phyloP scores from a whole-genome alignment of 2,113 vertebrate genomes.

The Hyaena hyaena region DNA sequence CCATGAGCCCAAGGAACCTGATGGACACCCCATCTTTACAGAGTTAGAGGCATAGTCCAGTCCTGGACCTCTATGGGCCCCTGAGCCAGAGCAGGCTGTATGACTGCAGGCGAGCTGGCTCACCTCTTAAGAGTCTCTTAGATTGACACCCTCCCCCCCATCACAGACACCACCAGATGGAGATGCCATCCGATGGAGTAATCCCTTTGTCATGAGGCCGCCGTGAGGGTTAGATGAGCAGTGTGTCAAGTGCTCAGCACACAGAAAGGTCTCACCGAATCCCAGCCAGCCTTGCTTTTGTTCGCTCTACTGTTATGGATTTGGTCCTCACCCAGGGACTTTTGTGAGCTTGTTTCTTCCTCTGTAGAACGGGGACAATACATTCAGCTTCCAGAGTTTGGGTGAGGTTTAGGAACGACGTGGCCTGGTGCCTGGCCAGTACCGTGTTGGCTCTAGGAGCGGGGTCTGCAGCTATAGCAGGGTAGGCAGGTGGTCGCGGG shows the following conservation, averaged over 20 bases:
- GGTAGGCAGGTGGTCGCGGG: not conserved
- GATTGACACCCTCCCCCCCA: not conserved
- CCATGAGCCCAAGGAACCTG: not conserved
- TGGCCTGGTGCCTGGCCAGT: no score
- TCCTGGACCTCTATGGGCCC: not conserved
- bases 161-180: not conserved
- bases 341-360: not conserved
- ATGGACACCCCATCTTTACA: fast-evolving
- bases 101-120: not conserved
- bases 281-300: not conserved
- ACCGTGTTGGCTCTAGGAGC: not conserved
- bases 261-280: not conserved
- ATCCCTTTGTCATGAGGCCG: not conserved
- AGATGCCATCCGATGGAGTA: not conserved
- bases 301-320: not conserved
- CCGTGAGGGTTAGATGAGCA: not conserved
- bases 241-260: no score
- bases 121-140: not conserved
- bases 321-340: not conserved
- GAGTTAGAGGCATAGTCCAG: not conserved
- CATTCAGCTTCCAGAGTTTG: not conserved
- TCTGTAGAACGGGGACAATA: not conserved
- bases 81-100: not conserved
- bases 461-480: fast-evolving
- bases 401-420: not conserved